Percentiles rank a stretch among this genome's conserved stretches.
Conservation (phyloP, 2,888 invertebrate genomes). For the Agriopis marginaria region DNA sequence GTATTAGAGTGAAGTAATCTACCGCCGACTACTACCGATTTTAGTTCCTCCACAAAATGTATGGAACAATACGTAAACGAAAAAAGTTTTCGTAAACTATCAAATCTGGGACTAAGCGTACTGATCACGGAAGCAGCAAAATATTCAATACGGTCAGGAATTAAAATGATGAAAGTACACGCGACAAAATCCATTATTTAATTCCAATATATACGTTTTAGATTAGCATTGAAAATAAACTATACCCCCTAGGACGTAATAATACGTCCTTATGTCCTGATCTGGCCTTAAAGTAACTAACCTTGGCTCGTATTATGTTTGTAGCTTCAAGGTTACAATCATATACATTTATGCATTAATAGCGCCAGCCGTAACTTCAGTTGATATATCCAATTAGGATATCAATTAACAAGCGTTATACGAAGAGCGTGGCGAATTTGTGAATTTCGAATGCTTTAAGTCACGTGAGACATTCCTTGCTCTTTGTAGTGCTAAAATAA, state of each 20-base stretch:
- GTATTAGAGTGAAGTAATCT: too few relatives aligned
- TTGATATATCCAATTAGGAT: constrained; percentile 26
- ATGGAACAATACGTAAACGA: too few relatives aligned
- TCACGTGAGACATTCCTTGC: too few relatives aligned
- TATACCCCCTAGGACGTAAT: neutral
- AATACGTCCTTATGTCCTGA: constrained; percentile 5
- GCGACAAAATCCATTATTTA: neutral
- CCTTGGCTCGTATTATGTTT: constrained; percentile 27
- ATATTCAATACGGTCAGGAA: too few relatives aligned
- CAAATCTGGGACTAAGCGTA: too few relatives aligned
- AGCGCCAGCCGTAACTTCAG: constrained; percentile 10
- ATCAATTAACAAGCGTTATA: constrained; percentile 19
- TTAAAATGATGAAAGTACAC: too few relatives aligned
- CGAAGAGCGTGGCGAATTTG: constrained; percentile 2
- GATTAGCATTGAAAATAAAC: constrained; percentile 3
- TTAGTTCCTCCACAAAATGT: too few relatives aligned
- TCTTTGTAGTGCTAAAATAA: too few relatives aligned
- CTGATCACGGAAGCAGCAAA: too few relatives aligned
- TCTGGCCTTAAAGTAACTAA: constrained; percentile 18
- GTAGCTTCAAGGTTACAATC: constrained; percentile 15
- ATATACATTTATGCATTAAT: constrained; percentile 9
- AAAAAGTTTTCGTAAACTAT: too few relatives aligned
- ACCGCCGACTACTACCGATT: too few relatives aligned
- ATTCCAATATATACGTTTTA: neutral
- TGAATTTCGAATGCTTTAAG: constrained; percentile 1